These are phyloP conservation scores for Limnodromus scolopaceus DNA, from an alignment of 2,797 vertebrate genomes.

Conservation along the genomic window DNA sequence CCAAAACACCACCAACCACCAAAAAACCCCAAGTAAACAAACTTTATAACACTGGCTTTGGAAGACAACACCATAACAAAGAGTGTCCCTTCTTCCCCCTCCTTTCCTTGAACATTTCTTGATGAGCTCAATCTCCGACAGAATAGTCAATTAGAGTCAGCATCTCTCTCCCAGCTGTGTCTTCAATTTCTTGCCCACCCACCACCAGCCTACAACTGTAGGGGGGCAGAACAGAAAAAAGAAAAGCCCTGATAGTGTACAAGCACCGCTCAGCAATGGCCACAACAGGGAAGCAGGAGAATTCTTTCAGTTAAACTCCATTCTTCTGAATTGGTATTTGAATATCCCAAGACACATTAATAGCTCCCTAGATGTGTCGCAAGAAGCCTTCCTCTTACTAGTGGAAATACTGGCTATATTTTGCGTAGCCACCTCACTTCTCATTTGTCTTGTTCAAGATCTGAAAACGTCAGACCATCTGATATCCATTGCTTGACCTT, in stretches of 20 bases:
- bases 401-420: neutral
- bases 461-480: neutral
- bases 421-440: neutral
- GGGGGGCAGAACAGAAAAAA: neutral
- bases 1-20: no score
- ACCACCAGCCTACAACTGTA: no score
- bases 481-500: neutral
- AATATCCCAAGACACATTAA: neutral
- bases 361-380: neutral
- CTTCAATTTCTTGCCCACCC: neutral
- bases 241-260: neutral
- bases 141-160: neutral
- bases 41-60: neutral
- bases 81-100: neutral
- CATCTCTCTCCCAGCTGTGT: neutral
- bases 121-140: neutral
- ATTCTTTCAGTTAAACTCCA: neutral
- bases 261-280: neutral
- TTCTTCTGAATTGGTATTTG: neutral
- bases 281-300: neutral
- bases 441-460: neutral
- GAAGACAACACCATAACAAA: neutral
- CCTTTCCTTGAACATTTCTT: neutral
- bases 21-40: neutral
- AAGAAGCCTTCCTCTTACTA: neutral